Evolutionary conservation across 2,797 vertebrate species (phyloP).

Genomic region (Dipus sagitta): DNA sequence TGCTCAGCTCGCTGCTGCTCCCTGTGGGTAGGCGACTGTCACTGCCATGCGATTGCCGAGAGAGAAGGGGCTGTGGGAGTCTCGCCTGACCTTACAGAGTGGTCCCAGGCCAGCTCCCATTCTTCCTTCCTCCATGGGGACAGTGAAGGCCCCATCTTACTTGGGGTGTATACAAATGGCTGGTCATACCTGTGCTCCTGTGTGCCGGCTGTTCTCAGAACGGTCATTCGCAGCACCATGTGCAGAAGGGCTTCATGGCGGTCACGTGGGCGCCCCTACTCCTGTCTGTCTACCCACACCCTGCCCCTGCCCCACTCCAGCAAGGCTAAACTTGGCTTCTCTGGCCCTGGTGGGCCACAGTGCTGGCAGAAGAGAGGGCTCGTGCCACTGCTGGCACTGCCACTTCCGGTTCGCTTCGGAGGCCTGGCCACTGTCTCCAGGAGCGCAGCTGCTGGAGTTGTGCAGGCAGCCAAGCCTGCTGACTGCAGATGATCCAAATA

Average conservation of each 20-base stretch:
- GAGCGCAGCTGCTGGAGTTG: background rate
- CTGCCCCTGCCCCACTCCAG: background rate
- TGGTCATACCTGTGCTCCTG: no score
- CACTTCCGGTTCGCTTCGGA: background rate
- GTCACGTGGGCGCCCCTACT: background rate
- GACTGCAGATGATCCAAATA: background rate
- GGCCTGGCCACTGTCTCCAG: background rate
- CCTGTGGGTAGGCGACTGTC: rapidly evolving
- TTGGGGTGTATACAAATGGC: background rate
- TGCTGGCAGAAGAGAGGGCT: background rate
- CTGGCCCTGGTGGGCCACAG: background rate
- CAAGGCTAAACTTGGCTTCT: background rate
- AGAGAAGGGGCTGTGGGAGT: background rate
- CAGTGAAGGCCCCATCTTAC: background rate
- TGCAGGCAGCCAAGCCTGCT: background rate
- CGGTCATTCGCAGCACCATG: background rate
- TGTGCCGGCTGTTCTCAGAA: no score
- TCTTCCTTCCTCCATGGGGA: background rate
- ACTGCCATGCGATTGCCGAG: background rate
- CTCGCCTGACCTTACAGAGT: no score
- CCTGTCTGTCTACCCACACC: background rate
- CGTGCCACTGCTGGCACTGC: background rate
- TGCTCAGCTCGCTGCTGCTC: background rate
- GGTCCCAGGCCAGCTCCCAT: background rate
- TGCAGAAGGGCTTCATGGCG: background rate